phyloP scores from a whole-genome alignment of 2,113 vertebrate genomes.

The Oncorhynchus gorbuscha region DNA sequence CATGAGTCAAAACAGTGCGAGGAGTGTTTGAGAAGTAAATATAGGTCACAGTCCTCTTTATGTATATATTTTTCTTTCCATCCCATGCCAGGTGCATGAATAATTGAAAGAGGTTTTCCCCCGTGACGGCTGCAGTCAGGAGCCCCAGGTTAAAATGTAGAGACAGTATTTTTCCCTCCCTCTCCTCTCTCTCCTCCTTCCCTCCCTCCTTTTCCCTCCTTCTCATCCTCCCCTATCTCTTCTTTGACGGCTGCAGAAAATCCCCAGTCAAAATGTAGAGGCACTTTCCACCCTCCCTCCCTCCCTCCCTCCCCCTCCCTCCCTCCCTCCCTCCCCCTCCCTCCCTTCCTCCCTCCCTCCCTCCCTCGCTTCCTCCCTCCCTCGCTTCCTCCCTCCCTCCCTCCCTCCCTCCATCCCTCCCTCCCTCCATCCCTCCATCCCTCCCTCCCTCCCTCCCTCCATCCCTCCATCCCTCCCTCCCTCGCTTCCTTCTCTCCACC shows the following conservation, averaged over 20 bases:
- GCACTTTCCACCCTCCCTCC: slow-evolving; percentile 37
- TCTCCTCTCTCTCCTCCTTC: slow-evolving; percentile 17
- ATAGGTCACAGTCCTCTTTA: slow-evolving; percentile 57
- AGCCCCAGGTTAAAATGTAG: slow-evolving; percentile 31
- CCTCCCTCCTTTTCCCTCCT: slow-evolving; percentile 18
- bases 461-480: slow-evolving; percentile 21
- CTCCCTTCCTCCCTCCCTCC: too few relatives aligned
- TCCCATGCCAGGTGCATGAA: slow-evolving; percentile 56
- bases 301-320: slow-evolving; percentile 31
- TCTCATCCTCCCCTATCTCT: neutral
- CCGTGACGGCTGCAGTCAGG: slow-evolving; percentile 14
- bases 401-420: too few relatives aligned
- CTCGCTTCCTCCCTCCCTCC: slow-evolving; percentile 34
- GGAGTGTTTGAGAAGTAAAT: slow-evolving; percentile 49
- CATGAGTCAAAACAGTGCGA: slow-evolving; percentile 26
- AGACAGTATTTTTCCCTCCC: slow-evolving; percentile 1
- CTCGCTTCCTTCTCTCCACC: slow-evolving; percentile 15
- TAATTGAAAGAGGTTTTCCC: slow-evolving; percentile 61
- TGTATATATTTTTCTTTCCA: slow-evolving; percentile 50
- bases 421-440: slow-evolving; percentile 14
- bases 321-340: too few relatives aligned
- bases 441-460: slow-evolving; percentile 19
- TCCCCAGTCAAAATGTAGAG: too few relatives aligned
- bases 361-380: slow-evolving; percentile 29
- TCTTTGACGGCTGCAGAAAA: slow-evolving; percentile 9